These are phyloP conservation scores for Cryptoprocta ferox DNA, from an alignment of 2,797 vertebrate species.

Conservation along the genomic window DNA sequence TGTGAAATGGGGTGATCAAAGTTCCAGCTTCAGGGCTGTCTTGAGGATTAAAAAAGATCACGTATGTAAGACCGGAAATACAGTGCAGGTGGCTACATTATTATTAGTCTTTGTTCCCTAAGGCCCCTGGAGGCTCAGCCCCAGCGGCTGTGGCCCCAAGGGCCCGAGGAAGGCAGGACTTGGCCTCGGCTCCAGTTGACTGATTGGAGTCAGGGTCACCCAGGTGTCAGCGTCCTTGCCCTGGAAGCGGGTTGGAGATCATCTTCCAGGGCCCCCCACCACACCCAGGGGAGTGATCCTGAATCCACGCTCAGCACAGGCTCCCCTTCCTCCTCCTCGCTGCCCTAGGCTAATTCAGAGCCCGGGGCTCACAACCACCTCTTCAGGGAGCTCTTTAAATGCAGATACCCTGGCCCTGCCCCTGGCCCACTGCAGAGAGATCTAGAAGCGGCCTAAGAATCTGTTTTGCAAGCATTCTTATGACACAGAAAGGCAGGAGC, in stretches of 20 bases:
- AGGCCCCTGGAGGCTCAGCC: not conserved
- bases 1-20: not conserved
- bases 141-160: accelerated
- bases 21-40: not conserved
- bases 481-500: not conserved
- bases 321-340: not conserved
- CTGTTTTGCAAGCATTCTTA: not conserved
- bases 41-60: not conserved
- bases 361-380: not conserved
- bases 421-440: not conserved
- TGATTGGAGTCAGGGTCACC: not conserved
- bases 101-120: not conserved
- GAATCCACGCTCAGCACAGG: not conserved
- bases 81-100: not conserved
- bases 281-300: not conserved
- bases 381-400: not conserved
- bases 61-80: not conserved
- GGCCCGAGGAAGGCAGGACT: not conserved
- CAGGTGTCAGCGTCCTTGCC: not conserved
- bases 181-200: not conserved
- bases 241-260: not conserved
- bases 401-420: not conserved
- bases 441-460: not conserved
- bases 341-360: not conserved
- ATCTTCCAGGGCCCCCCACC: not conserved